Evolutionary conservation across 1,140 invertebrate species (phyloP), one percentile per base, ranked within the genome.

Genomic region (Panagrolaimus sp.): DNA sequence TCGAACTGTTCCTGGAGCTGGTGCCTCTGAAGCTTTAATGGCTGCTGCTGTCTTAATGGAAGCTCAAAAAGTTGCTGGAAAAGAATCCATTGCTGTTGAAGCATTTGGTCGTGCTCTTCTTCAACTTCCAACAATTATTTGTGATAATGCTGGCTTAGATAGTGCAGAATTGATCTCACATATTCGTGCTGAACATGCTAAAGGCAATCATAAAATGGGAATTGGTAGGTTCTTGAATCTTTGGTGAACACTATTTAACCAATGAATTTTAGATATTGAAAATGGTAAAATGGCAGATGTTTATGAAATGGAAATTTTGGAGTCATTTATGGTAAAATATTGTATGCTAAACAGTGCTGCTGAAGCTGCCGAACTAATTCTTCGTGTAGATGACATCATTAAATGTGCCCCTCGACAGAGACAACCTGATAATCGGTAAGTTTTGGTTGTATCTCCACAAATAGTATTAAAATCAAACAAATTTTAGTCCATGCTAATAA

Each of bases 61-160:
- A 64, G 93, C 94, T 5, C 87, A 89, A 5, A 89, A 90, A 77
- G 69, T 82, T n/a, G 87, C 94, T 20, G 96, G 96, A 57, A 98
- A 99, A 85, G 93, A 98, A 86, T 89, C 95, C 20, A 89, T 96
- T 25, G 96, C 96, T 1, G 96, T 97, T 87, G 95, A 99, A 86
- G 88, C 93, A 0, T 98, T 94, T 86, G 92, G 92, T 25, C 88
- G 88, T 72, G 93, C 96, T 84, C 92, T 87, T 9, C 81, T 89
- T 64, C 88, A 92, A 79, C 85, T 99, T 62, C 96, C 96, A 4
- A 93, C 91, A 31, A 91, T 91, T 62, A 96, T 99, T 76, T 93
- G 93, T 31, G 96, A 99, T 83, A 99, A 99, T 86, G 96, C 91
- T 73, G 96, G 96, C 66, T 96, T 92, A 83, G 96, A 99, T 87